A percentile compares a stretch with the other conserved stretches of the same genome.
Conservation (phyloP, 2,113 vertebrate genomes). For the Dromaius novaehollandiae region DNA sequence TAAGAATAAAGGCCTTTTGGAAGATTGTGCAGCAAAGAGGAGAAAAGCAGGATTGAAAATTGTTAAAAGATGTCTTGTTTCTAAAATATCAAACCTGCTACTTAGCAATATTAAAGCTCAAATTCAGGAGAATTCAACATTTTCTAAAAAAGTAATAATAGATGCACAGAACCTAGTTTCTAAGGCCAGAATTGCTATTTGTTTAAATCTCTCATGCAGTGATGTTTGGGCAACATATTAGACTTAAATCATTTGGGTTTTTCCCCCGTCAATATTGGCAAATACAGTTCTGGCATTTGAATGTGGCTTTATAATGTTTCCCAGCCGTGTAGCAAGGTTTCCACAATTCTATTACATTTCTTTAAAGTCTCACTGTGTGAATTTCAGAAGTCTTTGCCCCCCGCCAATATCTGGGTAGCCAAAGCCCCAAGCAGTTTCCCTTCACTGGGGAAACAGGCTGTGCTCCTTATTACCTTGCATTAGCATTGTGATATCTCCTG, state of each 20-base stretch:
- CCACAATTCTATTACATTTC: not conserved
- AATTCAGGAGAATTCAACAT: conserved; percentile 57
- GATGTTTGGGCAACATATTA: not conserved
- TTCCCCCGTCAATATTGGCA: not conserved
- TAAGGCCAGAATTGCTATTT: not conserved
- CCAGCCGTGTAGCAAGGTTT: not conserved
- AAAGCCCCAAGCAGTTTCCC: not conserved
- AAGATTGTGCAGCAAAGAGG: conserved; percentile 73
- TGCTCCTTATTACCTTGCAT: conserved; percentile 68
- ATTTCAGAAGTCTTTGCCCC: not conserved
- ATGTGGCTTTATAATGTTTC: not conserved
- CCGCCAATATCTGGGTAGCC: not conserved
- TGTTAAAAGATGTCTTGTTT: conserved; percentile 20
- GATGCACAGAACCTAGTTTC: not conserved
- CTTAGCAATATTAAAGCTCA: conserved; percentile 83
- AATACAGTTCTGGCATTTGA: not conserved
- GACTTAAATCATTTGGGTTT: not conserved
- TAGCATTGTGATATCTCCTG: conserved; percentile 59
- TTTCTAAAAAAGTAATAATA: conserved; percentile 13
- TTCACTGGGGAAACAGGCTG: not conserved
- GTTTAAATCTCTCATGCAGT: not conserved
- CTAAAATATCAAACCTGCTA: conserved; percentile 80
- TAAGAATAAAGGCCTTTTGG: conserved; percentile 74
- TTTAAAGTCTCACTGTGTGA: not conserved
- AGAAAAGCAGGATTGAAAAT: conserved; percentile 81